Base-by-base conservation (phyloP, 1,140 invertebrate genomes). In the Venturia canescens region DNA sequence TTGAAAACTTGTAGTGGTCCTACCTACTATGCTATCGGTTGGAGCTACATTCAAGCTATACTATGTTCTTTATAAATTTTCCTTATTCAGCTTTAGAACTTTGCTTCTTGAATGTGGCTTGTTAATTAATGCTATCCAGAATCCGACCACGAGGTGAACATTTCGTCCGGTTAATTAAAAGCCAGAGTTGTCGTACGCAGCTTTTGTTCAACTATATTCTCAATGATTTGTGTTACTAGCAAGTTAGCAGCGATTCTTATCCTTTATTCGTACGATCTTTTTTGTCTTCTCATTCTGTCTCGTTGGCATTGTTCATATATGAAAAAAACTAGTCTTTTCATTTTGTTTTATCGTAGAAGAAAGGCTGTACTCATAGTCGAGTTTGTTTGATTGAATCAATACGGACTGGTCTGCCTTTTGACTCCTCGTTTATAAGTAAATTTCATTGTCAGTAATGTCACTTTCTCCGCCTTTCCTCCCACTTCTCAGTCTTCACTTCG, bases 121-220 rank as follows among this genome's bases (percentile, higher is more conserved):
- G 53, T 76, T 76, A 76, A 76, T 76, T 76, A 76, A 76, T 53
- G 48, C 48, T 48, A 74, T 16, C 71, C 48, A 53, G 38, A 74
- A 53, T 16, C 71, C 71, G 29, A 26, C 71, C 26, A 53, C 48
- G 71, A 53, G 26, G 18, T 53, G 48, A 44, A 57, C 48, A 74
- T 48, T 74, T 67, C 44, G 57, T 63, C 75, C 63, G 18, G 75
- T 67, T 78, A 78, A 78, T 66, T 78, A 78, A 53, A 53, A 21
- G 50, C 67, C 27, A 1, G 29, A 18, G 6, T 53, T 18, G 16
- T 53, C 18, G 50, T 18, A 53, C n/a, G 50, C n/a, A n/a, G n/a
- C 16, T 26, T 48, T 48, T 44, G 2, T 1, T 34, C 21, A 15
- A 23, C 38, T 71, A 34, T 71, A 34, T 48, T 53, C 50, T 38